Evolutionary conservation across 2,888 invertebrate genomes (phyloP).

Genomic region (Ichneumoninae sp.): DNA sequence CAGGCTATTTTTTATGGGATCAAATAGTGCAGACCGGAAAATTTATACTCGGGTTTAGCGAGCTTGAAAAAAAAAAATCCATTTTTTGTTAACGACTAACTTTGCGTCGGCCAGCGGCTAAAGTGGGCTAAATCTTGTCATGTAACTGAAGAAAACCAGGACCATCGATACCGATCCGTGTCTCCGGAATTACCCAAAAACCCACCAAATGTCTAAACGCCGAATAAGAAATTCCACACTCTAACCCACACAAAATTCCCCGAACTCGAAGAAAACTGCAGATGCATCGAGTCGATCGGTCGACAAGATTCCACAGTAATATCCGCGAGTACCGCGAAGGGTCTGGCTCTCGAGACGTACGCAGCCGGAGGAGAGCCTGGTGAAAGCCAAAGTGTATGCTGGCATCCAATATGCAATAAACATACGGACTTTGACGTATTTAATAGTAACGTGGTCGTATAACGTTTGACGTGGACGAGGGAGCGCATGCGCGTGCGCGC

Average conservation of each 20-base stretch:
- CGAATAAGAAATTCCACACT: not conserved
- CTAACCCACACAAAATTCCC: not conserved
- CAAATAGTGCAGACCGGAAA: too few relatives aligned
- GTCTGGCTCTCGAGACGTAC: not conserved
- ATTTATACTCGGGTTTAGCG: too few relatives aligned
- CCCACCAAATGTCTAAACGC: not conserved
- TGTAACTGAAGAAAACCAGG: not conserved
- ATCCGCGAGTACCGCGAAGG: not conserved
- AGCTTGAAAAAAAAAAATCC: not conserved
- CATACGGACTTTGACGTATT: slow-evolving; percentile 83
- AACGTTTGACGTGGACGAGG: slow-evolving; percentile 81
- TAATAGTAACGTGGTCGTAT: slow-evolving; percentile 84
- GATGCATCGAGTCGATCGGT: slow-evolving; percentile 5
- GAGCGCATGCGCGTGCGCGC: slow-evolving; percentile 51
- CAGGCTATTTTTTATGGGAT: too few relatives aligned
- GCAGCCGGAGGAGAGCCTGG: slow-evolving; percentile 52
- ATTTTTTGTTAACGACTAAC: not conserved
- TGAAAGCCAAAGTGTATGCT: slow-evolving; percentile 65
- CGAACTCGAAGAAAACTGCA: not conserved
- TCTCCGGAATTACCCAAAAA: not conserved
- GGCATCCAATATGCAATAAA: slow-evolving; percentile 83
- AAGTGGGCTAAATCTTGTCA: too few relatives aligned
- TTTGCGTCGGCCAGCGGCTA: too few relatives aligned
- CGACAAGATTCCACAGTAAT: slow-evolving; percentile 11
- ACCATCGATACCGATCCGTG: not conserved